Conservation (phyloP, 2,113 vertebrate species). For the Lota lota region DNA sequence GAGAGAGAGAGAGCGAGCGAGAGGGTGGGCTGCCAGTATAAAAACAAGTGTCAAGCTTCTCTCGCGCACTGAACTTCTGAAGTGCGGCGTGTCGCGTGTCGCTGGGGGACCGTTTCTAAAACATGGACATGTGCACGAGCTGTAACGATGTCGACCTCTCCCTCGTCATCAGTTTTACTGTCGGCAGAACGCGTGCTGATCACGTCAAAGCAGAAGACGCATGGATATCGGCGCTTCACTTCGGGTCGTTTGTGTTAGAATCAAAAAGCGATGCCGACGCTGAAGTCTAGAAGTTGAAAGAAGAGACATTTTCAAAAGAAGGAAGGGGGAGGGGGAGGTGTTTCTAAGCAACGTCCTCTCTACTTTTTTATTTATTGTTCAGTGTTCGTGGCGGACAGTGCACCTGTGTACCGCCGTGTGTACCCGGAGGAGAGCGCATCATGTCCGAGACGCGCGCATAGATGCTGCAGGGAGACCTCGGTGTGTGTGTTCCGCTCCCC, state of each 20-base stretch:
- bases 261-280: no score
- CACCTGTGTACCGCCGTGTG: no score
- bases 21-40: constrained; percentile 37
- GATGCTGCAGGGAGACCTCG: no score
- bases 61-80: constrained; percentile 46
- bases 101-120: neutral
- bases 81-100: neutral
- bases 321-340: neutral
- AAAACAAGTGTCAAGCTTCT: constrained; percentile 41
- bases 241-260: no score
- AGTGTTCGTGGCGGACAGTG: no score
- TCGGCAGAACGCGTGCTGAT: neutral
- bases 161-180: neutral
- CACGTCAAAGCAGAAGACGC: neutral
- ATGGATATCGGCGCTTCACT: neutral
- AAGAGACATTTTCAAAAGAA: no score
- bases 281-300: no score
- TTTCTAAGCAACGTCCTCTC: neutral
- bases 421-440: no score
- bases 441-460: no score
- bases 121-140: neutral
- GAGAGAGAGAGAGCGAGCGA: neutral
- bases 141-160: neutral
- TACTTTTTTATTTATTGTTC: no score
- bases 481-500: no score